Percentiles rank a stretch among this genome's conserved stretches.
These are phyloP conservation scores for Fissipunctia ypsillon DNA, from an alignment of 2,888 invertebrate species.

Conservation along the genomic window DNA sequence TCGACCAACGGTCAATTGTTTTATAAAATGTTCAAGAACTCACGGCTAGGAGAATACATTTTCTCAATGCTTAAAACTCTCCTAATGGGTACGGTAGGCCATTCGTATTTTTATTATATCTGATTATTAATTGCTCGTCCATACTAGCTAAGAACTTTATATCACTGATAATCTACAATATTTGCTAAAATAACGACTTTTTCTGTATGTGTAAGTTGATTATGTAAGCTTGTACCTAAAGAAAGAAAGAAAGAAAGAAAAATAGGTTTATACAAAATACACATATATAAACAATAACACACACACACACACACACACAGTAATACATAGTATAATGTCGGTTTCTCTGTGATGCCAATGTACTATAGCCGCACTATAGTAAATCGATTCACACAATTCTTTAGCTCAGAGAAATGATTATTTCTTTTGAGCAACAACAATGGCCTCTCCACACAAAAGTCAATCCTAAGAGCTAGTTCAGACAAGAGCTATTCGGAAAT, in stretches of 20 bases:
- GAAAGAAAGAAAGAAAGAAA: too few relatives aligned
- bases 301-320: too few relatives aligned
- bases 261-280: too few relatives aligned
- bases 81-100: neutral
- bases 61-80: neutral
- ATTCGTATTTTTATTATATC: neutral
- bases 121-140: neutral
- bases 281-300: too few relatives aligned
- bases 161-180: neutral
- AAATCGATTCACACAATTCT: slow-evolving; percentile 47
- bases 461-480: slow-evolving; percentile 33
- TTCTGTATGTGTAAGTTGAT: too few relatives aligned
- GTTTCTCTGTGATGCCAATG: slow-evolving; percentile 5
- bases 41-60: neutral
- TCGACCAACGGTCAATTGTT: neutral
- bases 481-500: slow-evolving; percentile 44
- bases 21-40: neutral
- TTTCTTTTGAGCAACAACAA: slow-evolving; percentile 54
- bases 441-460: slow-evolving; percentile 48
- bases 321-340: too few relatives aligned
- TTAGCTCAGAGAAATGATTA: slow-evolving; percentile 48
- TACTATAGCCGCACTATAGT: slow-evolving; percentile 10
- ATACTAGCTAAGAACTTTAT: neutral
- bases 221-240: too few relatives aligned
- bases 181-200: neutral